Percentiles rank a stretch among this genome's conserved stretches.
These are phyloP conservation scores for Sebastiscus tertius DNA, from an alignment of 2,797 vertebrate genomes.

Conservation along the genomic window DNA sequence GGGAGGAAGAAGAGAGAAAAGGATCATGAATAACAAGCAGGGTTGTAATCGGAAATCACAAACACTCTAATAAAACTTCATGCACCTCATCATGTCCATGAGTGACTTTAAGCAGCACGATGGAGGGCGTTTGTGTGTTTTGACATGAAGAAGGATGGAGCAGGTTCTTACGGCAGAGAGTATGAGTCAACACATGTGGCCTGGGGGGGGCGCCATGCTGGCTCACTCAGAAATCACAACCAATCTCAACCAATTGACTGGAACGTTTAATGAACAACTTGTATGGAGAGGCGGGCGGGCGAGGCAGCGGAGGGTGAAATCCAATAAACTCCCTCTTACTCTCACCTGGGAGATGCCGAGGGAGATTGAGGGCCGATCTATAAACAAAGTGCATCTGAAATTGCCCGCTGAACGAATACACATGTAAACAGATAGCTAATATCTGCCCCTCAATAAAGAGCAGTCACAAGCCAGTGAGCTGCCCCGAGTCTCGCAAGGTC, in stretches of 20 bases:
- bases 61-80: not conserved
- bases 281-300: conserved; percentile 57
- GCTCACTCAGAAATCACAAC: conserved; percentile 62
- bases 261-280: conserved; percentile 82
- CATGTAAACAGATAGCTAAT: conserved; percentile 82
- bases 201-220: conserved; percentile 65
- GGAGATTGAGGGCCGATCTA: conserved; percentile 67
- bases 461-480: conserved; percentile 69
- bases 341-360: conserved; percentile 73
- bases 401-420: conserved; percentile 74
- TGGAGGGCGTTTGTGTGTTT: conserved; percentile 15
- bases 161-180: conserved; percentile 18
- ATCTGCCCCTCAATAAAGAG: conserved; percentile 75
- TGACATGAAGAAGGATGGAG: conserved; percentile 46
- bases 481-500: conserved; percentile 43
- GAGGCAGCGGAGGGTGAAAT: conserved; percentile 76
- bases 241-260: conserved; percentile 77
- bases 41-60: not conserved
- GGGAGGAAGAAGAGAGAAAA: not conserved
- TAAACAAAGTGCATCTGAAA: conserved; percentile 80
- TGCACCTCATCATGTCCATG: conserved; percentile 4
- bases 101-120: conserved; percentile 1
- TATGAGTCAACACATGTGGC: conserved; percentile 18
- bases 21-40: not conserved
- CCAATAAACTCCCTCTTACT: conserved; percentile 77